Base-by-base conservation (phyloP, 1,140 invertebrate genomes). In the Frieseomelitta varia region DNA sequence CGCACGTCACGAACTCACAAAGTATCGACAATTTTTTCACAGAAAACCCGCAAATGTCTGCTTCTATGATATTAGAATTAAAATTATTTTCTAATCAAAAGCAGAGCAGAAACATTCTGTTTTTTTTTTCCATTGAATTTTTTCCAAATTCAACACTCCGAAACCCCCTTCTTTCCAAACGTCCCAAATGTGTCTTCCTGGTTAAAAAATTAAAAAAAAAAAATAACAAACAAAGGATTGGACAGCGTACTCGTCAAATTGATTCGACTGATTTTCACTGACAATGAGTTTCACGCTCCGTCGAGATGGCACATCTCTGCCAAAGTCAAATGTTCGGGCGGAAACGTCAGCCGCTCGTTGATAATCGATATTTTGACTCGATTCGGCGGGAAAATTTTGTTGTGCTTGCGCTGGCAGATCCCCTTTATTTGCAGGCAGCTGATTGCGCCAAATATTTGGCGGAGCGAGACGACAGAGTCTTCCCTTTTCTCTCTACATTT, bases 391-490 rank as follows among this genome's bases (percentile, higher is more conserved):
- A 47, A 47, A 72, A 79, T 65, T 30, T 67, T 27, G 39, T 24
- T 24, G 6, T 34, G 74, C 74, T 65, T 47, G 24, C 17, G 39
- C 39, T 15, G 55, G 0, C 39, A 30, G 30, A 30, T 47, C 19
- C 21, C 24, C 68, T 81, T 81, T 81, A 81, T 81, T 81, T 73
- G 56, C 69, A 81, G 21, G 68, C 56, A 63, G 8, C 69, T 81
- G 56, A 61, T 61, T 72, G 69, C 27, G 27, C 56, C 69, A 81
- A 81, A 81, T 73, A 73, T 81, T 81, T 81, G 79, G 34, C n/a
- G 30, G 30, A 69, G 56, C 39, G 53, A 73, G 30, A 30, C 53
- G 55, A 56, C 69, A 53, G 10, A 17, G 71, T 39, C 55, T 55
- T 11, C 71, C 34, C 8, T 47, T 21, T 61, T 34, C 30, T 67